Conservation (phyloP, 1,140 invertebrate genomes). For the Eufriesea mexicana region DNA sequence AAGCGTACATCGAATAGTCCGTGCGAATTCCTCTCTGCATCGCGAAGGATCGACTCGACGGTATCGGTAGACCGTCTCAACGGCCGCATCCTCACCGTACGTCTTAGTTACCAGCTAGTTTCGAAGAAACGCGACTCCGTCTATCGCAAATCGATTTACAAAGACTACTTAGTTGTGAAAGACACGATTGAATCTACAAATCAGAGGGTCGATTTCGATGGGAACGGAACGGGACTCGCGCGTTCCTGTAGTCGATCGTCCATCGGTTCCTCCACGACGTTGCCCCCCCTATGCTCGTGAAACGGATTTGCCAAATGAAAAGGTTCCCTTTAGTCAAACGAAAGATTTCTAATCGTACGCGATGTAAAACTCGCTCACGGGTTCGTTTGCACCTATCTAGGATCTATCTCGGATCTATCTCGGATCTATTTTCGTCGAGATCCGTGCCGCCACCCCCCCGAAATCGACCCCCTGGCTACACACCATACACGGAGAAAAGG, state of each 20-base stretch:
- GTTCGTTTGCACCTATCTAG: too few relatives aligned
- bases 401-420: too few relatives aligned
- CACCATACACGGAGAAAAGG: conserved; percentile 73
- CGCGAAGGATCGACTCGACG: neutral
- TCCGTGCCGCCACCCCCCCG: neutral
- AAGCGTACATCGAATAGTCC: conserved; percentile 29
- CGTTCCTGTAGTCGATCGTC: neutral
- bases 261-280: too few relatives aligned
- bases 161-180: conserved; percentile 74
- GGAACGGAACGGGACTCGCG: neutral
- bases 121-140: conserved; percentile 41
- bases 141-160: conserved; percentile 66
- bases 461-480: conserved; percentile 61
- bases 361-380: too few relatives aligned
- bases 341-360: too few relatives aligned
- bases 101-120: conserved; percentile 23
- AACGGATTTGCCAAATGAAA: neutral
- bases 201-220: conserved; percentile 51
- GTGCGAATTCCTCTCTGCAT: neutral
- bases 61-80: neutral
- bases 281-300: too few relatives aligned
- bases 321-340: too few relatives aligned
- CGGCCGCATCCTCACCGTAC: neutral
- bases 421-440: too few relatives aligned
- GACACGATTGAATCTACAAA: conserved; percentile 75